These are phyloP conservation scores for Lophotis ruficrista DNA, from an alignment of 2,113 vertebrate genomes.

Conservation along the genomic window DNA sequence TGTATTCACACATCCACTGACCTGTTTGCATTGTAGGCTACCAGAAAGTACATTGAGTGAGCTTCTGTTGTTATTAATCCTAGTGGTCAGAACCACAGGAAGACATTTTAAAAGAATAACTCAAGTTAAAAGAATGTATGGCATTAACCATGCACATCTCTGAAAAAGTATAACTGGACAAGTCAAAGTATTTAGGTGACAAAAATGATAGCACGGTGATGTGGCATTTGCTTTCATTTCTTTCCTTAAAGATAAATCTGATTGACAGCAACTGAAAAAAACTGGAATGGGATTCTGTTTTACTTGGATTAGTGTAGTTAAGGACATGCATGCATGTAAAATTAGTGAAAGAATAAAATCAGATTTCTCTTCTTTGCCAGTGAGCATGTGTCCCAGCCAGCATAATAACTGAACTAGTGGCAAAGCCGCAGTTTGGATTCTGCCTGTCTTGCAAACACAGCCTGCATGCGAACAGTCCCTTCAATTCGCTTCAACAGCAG, in stretches of 20 bases:
- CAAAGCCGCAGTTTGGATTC: background rate
- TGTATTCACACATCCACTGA: background rate
- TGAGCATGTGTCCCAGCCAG: background rate
- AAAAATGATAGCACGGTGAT: background rate
- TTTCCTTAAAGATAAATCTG: background rate
- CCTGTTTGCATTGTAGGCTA: background rate
- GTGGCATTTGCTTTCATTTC: background rate
- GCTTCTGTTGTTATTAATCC: background rate
- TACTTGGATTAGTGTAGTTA: background rate
- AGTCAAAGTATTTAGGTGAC: background rate
- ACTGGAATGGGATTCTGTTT: background rate
- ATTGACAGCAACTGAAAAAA: background rate
- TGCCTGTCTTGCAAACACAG: too few species aligned
- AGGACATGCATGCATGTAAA: background rate
- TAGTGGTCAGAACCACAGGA: background rate
- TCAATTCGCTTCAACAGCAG: accelerated
- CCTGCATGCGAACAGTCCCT: too few species aligned
- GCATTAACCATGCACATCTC: background rate
- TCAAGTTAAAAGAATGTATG: background rate
- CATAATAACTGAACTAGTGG: background rate
- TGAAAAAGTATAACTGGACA: background rate
- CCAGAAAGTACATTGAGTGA: background rate
- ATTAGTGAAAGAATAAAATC: background rate
- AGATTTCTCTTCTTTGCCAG: background rate
- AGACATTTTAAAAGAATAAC: background rate